Evolutionary conservation across 2,113 vertebrate genomes (phyloP), one percentile per base, ranked within the genome.

Genomic region (Rafetus swinhoei): DNA sequence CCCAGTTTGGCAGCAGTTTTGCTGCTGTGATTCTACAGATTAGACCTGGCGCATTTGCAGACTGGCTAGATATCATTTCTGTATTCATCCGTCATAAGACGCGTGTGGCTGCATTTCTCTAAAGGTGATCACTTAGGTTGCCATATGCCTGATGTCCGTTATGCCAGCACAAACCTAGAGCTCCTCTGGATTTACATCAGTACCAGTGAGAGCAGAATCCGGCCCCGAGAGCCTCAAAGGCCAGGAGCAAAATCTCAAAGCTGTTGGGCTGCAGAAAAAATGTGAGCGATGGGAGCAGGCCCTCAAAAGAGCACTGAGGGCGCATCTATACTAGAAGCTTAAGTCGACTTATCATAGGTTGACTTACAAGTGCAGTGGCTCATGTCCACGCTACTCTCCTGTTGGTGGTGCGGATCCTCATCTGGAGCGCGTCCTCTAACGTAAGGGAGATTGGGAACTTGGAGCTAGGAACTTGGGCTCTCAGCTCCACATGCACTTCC

Each of bases 151-250:
- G 16, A 45, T 29, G 27, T 52, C 52, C 16, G 35, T 14, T 57
- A 55, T 1, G 27, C 59, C 25, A 62, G 59, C 12, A 12, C 59
- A 60, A 60, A 60, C 27, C 25, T 60, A 60, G 59, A 60, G 25
- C 25, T 3, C 72, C 52, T 59, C 88, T 77, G 89, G 13, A 3
- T 11, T 4, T 1, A 13, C 3, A 12, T 7, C 77, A 16, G n/a
- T 3, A 0, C 2, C 13, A 2, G 50, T 18, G 82, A 77, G 83
- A 59, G 74, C 21, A 84, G 54, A 85, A 14, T 79, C 59, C 2
- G 0, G 16, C 2, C 0, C 0, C 3, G 10, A 3, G 62, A 24
- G 21, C 27, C 82, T 32, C 0, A 0, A 55, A 7, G 54, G 52
- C 29, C 60, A 72, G 22, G 0, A 0, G 45, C 35, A 45, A 39